Percentiles rank a stretch among this genome's conserved stretches.
Conservation (phyloP, 1,140 invertebrate genomes). For the Ooceraea biroi region DNA sequence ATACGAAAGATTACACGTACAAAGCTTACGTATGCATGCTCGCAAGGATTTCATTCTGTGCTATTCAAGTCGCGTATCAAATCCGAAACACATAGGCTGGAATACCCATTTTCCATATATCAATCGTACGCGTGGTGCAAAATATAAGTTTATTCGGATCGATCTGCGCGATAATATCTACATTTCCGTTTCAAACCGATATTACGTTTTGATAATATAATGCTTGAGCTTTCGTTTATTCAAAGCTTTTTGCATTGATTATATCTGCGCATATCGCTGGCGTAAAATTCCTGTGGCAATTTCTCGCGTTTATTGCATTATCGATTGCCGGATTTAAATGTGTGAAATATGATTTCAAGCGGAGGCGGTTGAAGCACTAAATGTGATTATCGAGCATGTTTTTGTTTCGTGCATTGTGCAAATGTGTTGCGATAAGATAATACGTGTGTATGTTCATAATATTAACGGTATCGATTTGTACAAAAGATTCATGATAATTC, state of each 20-base stretch:
- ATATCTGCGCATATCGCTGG: slow-evolving; percentile 42
- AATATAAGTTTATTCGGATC: slow-evolving; percentile 13
- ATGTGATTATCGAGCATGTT: slow-evolving; percentile 71
- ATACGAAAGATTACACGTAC: background rate
- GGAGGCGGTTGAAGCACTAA: slow-evolving; percentile 62
- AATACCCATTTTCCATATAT: background rate
- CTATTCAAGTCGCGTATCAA: background rate
- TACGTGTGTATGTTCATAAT: slow-evolving; percentile 32
- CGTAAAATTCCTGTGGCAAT: slow-evolving; percentile 74
- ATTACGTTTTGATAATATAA: slow-evolving; percentile 6
- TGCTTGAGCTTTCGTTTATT: slow-evolving; percentile 46
- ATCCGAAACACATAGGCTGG: slow-evolving; percentile 15
- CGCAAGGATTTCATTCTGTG: slow-evolving; percentile 2
- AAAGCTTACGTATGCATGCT: slow-evolving; percentile 26
- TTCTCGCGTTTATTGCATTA: slow-evolving; percentile 73
- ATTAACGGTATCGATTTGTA: slow-evolving; percentile 61
- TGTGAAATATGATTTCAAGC: slow-evolving; percentile 74
- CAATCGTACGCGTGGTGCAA: background rate
- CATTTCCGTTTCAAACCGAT: slow-evolving; percentile 24
- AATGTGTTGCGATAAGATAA: slow-evolving; percentile 69
- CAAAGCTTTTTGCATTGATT: slow-evolving; percentile 62
- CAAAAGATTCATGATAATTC: slow-evolving; percentile 43
- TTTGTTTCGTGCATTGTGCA: slow-evolving; percentile 69
- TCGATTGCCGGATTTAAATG: slow-evolving; percentile 74
- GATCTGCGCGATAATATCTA: slow-evolving; percentile 18